These are phyloP conservation scores for Gopherus evgoodei DNA, from an alignment of 2,113 vertebrate genomes.

Conservation along the genomic window DNA sequence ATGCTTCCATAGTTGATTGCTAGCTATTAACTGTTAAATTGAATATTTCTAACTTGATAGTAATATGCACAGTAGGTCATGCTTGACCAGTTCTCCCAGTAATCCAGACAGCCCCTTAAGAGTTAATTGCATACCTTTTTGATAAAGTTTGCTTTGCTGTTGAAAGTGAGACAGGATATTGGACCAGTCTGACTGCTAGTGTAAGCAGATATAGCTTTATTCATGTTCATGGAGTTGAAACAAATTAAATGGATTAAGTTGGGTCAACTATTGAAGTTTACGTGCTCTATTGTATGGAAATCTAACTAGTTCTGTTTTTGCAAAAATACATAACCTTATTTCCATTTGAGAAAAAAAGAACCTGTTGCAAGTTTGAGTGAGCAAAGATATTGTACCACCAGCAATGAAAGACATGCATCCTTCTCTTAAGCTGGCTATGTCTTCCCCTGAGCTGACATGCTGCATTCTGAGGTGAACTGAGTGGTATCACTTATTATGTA, in stretches of 20 bases:
- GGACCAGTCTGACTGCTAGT: neutral
- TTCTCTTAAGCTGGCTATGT: neutral
- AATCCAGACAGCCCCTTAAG: neutral
- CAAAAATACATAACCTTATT: neutral
- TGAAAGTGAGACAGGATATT: neutral
- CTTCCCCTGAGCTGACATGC: neutral
- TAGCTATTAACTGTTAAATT: conserved; percentile 59
- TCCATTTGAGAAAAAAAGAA: neutral
- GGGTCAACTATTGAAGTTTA: neutral
- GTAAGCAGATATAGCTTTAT: neutral
- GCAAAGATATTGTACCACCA: neutral
- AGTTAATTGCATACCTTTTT: neutral
- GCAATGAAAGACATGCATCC: neutral
- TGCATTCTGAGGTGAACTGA: neutral
- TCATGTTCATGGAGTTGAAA: neutral
- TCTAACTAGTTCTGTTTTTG: neutral
- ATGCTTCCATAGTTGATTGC: conserved; percentile 28
- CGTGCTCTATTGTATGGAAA: neutral
- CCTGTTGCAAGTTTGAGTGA: neutral
- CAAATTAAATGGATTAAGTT: conserved; percentile 8
- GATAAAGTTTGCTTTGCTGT: neutral
- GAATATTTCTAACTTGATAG: conserved; percentile 15
- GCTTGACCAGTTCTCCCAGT: neutral
- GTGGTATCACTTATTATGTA: neutral
- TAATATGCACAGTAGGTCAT: neutral